Conservation (phyloP, 2,797 vertebrate genomes). For the Myripristis murdjan region DNA sequence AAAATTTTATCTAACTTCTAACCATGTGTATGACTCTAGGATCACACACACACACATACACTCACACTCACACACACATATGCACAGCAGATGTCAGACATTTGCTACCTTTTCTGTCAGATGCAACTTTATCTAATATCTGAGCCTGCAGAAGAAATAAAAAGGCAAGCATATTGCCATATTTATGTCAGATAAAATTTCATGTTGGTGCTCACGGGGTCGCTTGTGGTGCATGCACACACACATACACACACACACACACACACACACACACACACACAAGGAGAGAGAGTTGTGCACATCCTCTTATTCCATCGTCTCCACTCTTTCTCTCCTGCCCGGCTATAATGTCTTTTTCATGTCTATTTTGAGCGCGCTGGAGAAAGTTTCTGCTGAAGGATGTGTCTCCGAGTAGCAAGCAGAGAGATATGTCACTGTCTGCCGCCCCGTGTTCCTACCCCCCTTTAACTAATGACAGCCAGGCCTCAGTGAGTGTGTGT, state of each 20-base stretch:
- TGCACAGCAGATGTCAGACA: neutral
- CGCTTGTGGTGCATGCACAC: slow-evolving; percentile 41
- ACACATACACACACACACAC: slow-evolving; percentile 4
- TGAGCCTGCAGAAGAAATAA: neutral
- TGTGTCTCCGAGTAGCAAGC: slow-evolving; percentile 77
- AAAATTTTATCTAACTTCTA: slow-evolving; percentile 50
- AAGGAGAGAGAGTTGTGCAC: slow-evolving; percentile 52
- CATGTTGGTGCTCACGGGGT: slow-evolving; percentile 52
- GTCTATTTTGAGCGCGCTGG: slow-evolving; percentile 78
- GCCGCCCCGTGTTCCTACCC: slow-evolving; percentile 64
- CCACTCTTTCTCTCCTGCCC: slow-evolving; percentile 67
- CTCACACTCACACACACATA: slow-evolving; percentile 2
- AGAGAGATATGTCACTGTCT: slow-evolving; percentile 82
- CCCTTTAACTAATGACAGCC: slow-evolving; percentile 80
- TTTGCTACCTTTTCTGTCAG: slow-evolving; percentile 1
- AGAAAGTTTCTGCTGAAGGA: slow-evolving; percentile 81
- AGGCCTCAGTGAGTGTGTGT: slow-evolving; percentile 35
- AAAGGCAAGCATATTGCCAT: neutral
- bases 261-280: slow-evolving; percentile 43
- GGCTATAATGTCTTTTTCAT: slow-evolving; percentile 83
- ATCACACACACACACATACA: slow-evolving; percentile 19
- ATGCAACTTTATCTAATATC: neutral
- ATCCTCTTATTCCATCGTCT: slow-evolving; percentile 66
- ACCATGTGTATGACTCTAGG: slow-evolving; percentile 21
- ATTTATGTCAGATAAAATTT: slow-evolving; percentile 58